phyloP scores from a whole-genome alignment of 2,888 invertebrate genomes.

The Branchellion lobata region DNA sequence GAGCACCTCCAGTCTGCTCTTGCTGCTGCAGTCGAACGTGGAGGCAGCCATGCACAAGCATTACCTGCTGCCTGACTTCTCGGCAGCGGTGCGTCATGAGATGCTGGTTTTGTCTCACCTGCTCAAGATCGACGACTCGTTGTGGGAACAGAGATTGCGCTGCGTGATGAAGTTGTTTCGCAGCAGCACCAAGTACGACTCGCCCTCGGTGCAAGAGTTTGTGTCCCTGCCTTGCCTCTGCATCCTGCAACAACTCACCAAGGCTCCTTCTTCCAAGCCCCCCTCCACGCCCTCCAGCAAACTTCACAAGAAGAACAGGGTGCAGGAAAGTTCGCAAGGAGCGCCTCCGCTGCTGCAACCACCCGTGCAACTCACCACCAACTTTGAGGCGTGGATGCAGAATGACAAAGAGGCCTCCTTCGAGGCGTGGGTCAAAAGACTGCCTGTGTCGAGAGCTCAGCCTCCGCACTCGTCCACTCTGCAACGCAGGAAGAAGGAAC shows the following conservation, averaged over 20 bases:
- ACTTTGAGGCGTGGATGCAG: constrained; percentile 74
- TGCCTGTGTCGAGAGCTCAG: constrained; percentile 62
- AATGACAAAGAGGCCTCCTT: constrained; percentile 73
- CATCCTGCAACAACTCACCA: constrained; percentile 72
- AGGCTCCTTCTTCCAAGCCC: constrained; percentile 55
- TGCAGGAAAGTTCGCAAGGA: not conserved
- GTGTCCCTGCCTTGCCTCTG: constrained; percentile 88
- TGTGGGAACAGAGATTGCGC: constrained; percentile 88
- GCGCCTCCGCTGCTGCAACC: not conserved
- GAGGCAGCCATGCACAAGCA: constrained; percentile 66
- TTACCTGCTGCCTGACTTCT: constrained; percentile 69
- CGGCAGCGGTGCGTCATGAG: constrained; percentile 79
- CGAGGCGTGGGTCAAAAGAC: constrained; percentile 72
- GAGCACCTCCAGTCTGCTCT: constrained; percentile 80
- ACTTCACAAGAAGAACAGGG: not conserved
- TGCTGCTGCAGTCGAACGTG: constrained; percentile 78
- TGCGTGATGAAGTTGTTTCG: constrained; percentile 79
- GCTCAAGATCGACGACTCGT: constrained; percentile 86
- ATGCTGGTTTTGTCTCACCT: constrained; percentile 83
- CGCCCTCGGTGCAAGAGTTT: constrained; percentile 83
- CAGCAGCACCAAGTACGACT: constrained; percentile 67
- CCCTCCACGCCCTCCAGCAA: not conserved
- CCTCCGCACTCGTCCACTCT: not conserved
- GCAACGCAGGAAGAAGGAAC: constrained; percentile 45
- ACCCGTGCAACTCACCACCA: constrained; percentile 69